Evolutionary conservation across 2,797 vertebrate species (phyloP).

Genomic region (Prunella strophiata): DNA sequence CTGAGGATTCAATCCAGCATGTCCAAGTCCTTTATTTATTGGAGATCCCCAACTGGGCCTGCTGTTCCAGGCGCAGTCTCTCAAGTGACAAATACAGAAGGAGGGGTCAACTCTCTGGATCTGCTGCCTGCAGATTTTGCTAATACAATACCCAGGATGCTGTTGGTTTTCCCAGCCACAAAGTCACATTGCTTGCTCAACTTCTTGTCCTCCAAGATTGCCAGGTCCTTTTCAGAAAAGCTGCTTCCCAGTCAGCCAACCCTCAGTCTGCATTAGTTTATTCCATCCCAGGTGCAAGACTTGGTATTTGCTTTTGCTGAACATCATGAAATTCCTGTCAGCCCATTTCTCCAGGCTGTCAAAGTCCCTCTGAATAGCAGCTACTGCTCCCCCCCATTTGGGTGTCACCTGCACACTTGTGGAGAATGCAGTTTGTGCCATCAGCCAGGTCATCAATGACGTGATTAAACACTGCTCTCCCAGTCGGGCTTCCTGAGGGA

Average conservation of each 20-base stretch:
- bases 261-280: not conserved
- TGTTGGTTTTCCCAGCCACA: not conserved
- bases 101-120: not conserved
- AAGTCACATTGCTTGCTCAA: not conserved
- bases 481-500: not conserved
- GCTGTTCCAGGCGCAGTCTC: not conserved
- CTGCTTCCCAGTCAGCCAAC: not conserved
- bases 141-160: not conserved
- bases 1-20: not conserved
- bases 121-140: not conserved
- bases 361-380: not conserved
- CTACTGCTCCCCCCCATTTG: rapidly evolving
- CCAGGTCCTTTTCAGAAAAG: not conserved
- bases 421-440: not conserved
- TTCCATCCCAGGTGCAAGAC: not conserved
- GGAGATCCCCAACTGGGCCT: not conserved
- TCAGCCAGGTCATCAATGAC: not conserved
- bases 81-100: not conserved
- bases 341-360: not conserved
- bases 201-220: not conserved
- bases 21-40: not conserved
- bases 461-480: not conserved
- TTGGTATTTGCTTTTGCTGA: not conserved
- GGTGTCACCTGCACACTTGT: not conserved
- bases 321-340: not conserved